Base-by-base conservation (phyloP, 2,888 invertebrate species). In the Pachymerium ferrugineum region DNA sequence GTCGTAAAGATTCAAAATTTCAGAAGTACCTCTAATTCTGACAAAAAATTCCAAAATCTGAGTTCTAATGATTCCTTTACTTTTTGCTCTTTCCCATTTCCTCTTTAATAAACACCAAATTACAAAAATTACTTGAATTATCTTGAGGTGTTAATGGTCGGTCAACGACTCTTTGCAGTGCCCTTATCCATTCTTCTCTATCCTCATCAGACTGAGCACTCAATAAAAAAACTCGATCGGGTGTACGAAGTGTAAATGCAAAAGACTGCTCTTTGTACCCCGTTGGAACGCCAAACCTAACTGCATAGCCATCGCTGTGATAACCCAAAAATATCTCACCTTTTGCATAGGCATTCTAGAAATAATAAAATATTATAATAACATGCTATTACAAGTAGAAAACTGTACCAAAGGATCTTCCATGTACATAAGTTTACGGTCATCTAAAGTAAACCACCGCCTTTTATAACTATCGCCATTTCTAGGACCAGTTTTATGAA, bases 401-500 rank as follows among this genome's bases (percentile, higher is more conserved):
- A 69, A 69, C n/a, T 69, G 29, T 80, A 87, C 87, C 81, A 94
- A 83, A 1, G 91, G 90, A 79, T 93, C 92, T 80, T 93, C 91
- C 79, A 93, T 92, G 80, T 95, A 95, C 93, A 94, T 94, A n/a
- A 95, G 85, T 81, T 93, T 94, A 77, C 94, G 87, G 79, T 91
- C 90, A 79, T 94, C 94, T 62, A 95, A 82, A 0, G 93, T 93
- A 81, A 94, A 94, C 94, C 94, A 95, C 70, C 94, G 84, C 78
- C 90, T 89, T 77, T 91, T 89, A 80, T 92, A 94, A 0, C 90
- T 90, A 80, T 94, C 94, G 3, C 88, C 89, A 1, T 87, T 86
- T 74, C 89, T 85, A 0, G 94, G 94, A 0, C 94, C 94, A 0
- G 93, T 94, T 85, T 95, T 95, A 88, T 89, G 90, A 42, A 95